phyloP scores from a whole-genome alignment of 2,888 invertebrate genomes.

The Microplitis manilae region DNA sequence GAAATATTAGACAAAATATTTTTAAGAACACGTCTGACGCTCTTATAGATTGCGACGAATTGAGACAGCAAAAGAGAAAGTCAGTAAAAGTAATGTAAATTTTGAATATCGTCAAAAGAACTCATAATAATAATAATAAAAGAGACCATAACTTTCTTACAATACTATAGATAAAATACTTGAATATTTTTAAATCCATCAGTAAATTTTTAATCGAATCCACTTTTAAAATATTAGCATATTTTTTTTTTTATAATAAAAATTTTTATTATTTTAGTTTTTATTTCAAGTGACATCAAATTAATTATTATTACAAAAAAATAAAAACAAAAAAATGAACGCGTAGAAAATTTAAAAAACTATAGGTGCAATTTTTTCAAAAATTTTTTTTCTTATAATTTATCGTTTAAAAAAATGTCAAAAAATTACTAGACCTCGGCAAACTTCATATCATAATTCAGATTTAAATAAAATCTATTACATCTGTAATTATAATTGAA shows the following conservation, averaged over 20 bases:
- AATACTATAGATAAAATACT: no score
- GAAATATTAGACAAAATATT: slow-evolving; percentile 14
- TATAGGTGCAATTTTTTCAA: no score
- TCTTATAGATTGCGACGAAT: not conserved
- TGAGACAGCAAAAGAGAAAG: slow-evolving; percentile 25
- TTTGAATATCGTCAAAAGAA: not conserved
- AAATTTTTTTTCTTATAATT: no score
- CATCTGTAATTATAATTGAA: not conserved
- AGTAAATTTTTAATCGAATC: not conserved
- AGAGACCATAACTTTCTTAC: slow-evolving; percentile 9
- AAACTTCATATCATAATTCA: not conserved
- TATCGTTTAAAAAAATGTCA: no score
- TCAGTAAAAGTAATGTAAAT: slow-evolving; percentile 8
- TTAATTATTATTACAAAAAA: no score
- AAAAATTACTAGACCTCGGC: no score
- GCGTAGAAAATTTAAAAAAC: no score
- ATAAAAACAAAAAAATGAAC: no score
- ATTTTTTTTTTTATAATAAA: not conserved
- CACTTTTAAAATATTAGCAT: not conserved
- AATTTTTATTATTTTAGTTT: not conserved
- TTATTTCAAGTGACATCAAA: no score
- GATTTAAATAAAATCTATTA: not conserved
- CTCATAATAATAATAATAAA: slow-evolving; percentile 2
- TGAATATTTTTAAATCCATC: not conserved
- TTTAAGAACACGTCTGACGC: not conserved